These are phyloP conservation scores for Mormoops blainvillei DNA, from an alignment of 2,113 vertebrate genomes.

Conservation along the genomic window DNA sequence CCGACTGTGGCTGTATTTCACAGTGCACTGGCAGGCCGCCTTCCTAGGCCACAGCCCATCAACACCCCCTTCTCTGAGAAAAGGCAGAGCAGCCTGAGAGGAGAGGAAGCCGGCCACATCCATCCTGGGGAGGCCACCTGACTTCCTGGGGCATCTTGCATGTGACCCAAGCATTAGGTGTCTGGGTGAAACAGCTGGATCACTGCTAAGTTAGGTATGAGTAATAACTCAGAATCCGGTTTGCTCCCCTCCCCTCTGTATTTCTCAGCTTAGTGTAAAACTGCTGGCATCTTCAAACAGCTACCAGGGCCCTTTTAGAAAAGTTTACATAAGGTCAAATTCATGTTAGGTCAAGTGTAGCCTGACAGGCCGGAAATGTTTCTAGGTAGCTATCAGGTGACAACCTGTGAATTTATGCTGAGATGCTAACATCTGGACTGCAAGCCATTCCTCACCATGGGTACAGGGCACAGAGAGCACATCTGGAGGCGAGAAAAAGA, in stretches of 20 bases:
- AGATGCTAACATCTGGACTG: not conserved
- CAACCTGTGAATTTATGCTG: not conserved
- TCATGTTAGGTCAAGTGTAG: not conserved
- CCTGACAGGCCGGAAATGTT: not conserved
- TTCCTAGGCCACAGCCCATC: not conserved
- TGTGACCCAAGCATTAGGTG: not conserved
- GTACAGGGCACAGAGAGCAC: accelerated
- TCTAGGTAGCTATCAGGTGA: not conserved
- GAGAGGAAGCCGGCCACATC: not conserved
- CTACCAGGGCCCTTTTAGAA: not conserved
- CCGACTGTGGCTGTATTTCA: not conserved
- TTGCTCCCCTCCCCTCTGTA: too few relatives aligned
- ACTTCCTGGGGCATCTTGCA: not conserved
- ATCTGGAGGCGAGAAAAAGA: not conserved
- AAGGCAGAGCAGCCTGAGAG: not conserved
- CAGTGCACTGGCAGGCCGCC: not conserved
- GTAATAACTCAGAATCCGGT: not conserved
- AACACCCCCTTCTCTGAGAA: not conserved
- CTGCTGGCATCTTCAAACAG: not conserved
- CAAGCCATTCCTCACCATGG: accelerated
- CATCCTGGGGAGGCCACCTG: not conserved
- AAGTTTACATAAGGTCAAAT: not conserved
- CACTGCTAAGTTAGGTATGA: not conserved
- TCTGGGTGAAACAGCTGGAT: not conserved
- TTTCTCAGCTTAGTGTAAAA: not conserved